phyloP scores from a whole-genome alignment of 2,797 vertebrate species.

The Huso huso region DNA sequence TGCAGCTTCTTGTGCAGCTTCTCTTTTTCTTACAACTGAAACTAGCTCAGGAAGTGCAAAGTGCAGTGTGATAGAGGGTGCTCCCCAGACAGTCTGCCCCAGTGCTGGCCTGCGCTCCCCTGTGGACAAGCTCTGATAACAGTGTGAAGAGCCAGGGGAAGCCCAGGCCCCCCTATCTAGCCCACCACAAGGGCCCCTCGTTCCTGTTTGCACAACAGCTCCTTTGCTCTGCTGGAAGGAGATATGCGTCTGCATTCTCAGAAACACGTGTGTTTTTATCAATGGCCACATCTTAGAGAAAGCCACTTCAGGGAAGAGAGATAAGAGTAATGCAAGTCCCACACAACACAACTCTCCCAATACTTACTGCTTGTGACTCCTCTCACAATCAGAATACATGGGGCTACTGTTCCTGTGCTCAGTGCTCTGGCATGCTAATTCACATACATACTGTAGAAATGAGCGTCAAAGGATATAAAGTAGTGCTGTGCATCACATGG shows the following conservation, averaged over 20 bases:
- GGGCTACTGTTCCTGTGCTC: too few species aligned
- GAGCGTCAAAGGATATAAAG: too few species aligned
- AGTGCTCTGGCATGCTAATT: too few species aligned
- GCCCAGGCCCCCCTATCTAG: neutral
- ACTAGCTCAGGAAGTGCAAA: neutral
- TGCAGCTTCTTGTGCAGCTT: neutral
- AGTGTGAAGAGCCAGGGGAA: neutral
- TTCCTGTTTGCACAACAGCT: conserved; percentile 11
- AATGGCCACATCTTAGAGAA: neutral
- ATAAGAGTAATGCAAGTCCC: neutral
- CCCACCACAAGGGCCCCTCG: neutral
- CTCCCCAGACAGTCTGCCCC: neutral
- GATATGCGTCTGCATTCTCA: neutral
- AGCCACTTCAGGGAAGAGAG: neutral
- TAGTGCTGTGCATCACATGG: too few species aligned
- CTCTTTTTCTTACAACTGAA: conserved; percentile 1
- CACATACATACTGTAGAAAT: too few species aligned
- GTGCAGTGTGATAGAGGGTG: neutral
- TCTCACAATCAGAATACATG: too few species aligned
- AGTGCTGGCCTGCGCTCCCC: neutral
- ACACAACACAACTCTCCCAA: neutral
- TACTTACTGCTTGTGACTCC: too few species aligned
- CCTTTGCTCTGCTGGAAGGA: neutral
- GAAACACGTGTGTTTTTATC: neutral
- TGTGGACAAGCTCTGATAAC: neutral